Conservation (phyloP, 1,140 invertebrate species). For the Pseudomyrmex gracilis region DNA sequence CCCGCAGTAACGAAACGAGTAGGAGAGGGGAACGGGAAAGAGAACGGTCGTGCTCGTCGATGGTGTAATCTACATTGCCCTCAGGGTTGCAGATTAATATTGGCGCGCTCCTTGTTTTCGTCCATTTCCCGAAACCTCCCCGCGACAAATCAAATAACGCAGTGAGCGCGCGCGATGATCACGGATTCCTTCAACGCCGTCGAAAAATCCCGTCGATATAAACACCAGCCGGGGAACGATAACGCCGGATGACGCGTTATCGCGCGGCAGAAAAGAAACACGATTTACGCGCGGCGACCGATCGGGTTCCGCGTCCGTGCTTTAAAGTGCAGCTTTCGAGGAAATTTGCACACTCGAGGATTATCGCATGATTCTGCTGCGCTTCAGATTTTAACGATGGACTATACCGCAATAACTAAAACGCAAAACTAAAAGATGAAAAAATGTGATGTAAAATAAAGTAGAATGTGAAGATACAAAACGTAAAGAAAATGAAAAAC, state of each 20-base stretch:
- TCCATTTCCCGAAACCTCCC: conserved; percentile 22
- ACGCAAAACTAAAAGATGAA: conserved; percentile 27
- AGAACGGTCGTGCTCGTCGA: conserved; percentile 6
- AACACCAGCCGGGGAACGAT: conserved; percentile 42
- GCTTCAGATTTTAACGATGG: conserved; percentile 13
- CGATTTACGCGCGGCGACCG: conserved; percentile 21
- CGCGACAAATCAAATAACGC: conserved; percentile 71
- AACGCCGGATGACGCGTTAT: conserved; percentile 45
- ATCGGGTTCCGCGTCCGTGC: background rate
- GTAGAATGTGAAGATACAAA: background rate
- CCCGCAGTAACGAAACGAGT: conserved; percentile 1
- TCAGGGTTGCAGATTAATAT: conserved; percentile 65
- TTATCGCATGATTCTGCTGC: conserved; percentile 12
- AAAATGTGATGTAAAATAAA: conserved; percentile 11
- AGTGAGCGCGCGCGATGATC: conserved; percentile 25
- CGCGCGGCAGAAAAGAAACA: conserved; percentile 37
- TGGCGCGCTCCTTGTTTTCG: conserved; percentile 68
- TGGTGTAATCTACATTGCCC: conserved; percentile 29
- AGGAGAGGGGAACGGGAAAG: background rate
- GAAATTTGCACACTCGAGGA: conserved; percentile 40
- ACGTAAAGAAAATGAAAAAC: background rate
- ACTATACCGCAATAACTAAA: background rate
- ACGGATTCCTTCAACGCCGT: conserved; percentile 36
- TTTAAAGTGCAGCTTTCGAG: conserved; percentile 17
- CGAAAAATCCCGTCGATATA: conserved; percentile 42